A percentile compares a stretch with the other conserved stretches of the same genome.
These are phyloP conservation scores for Sebastes dallii DNA, from an alignment of 2,797 vertebrate genomes.

Conservation along the genomic window DNA sequence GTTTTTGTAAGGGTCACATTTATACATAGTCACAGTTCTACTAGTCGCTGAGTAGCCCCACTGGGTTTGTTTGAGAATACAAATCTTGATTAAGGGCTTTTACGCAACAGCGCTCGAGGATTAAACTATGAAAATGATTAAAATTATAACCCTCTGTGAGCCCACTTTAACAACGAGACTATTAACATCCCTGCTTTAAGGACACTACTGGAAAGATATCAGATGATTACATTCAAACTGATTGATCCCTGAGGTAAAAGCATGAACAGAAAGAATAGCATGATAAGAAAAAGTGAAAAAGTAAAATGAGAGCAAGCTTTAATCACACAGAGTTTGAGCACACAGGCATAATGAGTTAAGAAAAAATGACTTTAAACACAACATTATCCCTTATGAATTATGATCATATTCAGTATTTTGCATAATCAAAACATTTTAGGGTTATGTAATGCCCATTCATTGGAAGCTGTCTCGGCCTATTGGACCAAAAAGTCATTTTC, in stretches of 20 bases:
- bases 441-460: neutral
- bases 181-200: neutral
- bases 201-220: neutral
- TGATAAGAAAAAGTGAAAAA: neutral
- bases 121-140: neutral
- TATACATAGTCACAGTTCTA: neutral
- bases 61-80: neutral
- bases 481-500: neutral
- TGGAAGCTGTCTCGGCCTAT: neutral
- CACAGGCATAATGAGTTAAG: neutral
- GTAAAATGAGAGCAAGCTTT: neutral
- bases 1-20: neutral
- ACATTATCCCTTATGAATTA: neutral
- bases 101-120: neutral
- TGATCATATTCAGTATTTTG: neutral
- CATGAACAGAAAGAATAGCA: neutral
- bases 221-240: neutral
- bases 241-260: neutral
- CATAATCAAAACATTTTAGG: neutral
- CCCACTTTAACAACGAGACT: neutral
- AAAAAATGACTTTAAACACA: neutral
- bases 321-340: neutral
- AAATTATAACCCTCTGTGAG: neutral
- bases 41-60: neutral
- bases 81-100: neutral